phyloP scores from a whole-genome alignment of 2,113 vertebrate species.

The Alethe diademata region DNA sequence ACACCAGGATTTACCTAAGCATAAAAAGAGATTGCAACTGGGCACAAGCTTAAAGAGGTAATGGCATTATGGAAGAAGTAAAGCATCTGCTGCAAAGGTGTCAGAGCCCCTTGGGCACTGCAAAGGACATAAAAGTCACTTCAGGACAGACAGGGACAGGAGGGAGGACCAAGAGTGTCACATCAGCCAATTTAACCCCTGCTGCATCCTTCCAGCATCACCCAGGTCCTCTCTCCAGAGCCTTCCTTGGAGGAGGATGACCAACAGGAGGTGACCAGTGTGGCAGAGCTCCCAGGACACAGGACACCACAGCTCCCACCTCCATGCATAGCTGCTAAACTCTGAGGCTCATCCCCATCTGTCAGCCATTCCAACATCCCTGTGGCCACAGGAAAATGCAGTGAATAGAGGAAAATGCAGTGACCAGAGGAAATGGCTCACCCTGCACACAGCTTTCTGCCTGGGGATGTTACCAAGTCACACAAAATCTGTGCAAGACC shows the following conservation, averaged over 20 bases:
- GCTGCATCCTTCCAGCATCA: background rate
- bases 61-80: background rate
- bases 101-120: background rate
- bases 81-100: background rate
- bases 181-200: background rate
- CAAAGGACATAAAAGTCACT: background rate
- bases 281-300: background rate
- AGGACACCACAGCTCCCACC: background rate
- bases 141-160: background rate
- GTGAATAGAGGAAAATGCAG: background rate
- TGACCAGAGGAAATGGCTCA: background rate
- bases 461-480: background rate
- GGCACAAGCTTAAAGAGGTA: background rate
- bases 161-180: background rate
- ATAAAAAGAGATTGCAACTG: background rate
- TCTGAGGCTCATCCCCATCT: background rate
- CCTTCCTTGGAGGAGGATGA: background rate
- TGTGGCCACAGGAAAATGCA: rapidly evolving
- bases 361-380: background rate
- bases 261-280: rapidly evolving
- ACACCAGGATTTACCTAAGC: background rate
- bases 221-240: background rate
- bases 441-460: background rate
- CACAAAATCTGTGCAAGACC: background rate
- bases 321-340: background rate